Evolutionary conservation across 2,113 vertebrate genomes (phyloP), one percentile per base, ranked within the genome.

Genomic region (Abramis brama): DNA sequence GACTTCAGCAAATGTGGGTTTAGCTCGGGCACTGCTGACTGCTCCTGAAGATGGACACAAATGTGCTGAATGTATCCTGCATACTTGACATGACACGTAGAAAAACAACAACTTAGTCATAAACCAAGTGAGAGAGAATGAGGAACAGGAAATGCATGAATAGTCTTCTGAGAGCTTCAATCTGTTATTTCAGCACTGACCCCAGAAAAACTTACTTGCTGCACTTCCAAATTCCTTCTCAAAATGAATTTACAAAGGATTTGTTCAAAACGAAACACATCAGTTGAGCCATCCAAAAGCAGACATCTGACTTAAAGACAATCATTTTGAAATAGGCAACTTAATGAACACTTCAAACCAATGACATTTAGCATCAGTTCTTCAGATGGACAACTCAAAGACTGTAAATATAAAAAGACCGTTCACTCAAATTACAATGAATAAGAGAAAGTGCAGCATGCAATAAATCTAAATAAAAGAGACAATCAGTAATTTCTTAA

Each of bases 51-150:
- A 21, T 4, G 21, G 36, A 39, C n/a, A 74, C 36, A 15, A 6
- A 84, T 64, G 77, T 87, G 55, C 15, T 10, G 68, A 81, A 75
- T 25, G 33, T 71, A 23, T 81, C 30, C 76, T 79, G 55, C 43
- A 23, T 59, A 55, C 15, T 39, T 39, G 45, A 74, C 15, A 15
- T 21, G 39, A 39, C 64, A 71, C 68, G 47, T 15, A 66, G 79
- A 52, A 78, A 43, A 19, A 43, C 70, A 73, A 23, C 19, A 21
- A 76, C 2, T 27, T 13, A 17, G 43, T 43, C 43, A 43, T 25
- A 36, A 27, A 70, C 33, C 7, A 6, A 39, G 66, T 11, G 39
- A 62, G 59, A 62, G 52, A 78, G 39, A 86, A 79, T 43, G 43
- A 15, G 39, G n/a, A 64, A 80, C 59, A 80, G 80, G 36, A 50